phyloP scores from a whole-genome alignment of 2,888 invertebrate species.

The Eilema sororculum region DNA sequence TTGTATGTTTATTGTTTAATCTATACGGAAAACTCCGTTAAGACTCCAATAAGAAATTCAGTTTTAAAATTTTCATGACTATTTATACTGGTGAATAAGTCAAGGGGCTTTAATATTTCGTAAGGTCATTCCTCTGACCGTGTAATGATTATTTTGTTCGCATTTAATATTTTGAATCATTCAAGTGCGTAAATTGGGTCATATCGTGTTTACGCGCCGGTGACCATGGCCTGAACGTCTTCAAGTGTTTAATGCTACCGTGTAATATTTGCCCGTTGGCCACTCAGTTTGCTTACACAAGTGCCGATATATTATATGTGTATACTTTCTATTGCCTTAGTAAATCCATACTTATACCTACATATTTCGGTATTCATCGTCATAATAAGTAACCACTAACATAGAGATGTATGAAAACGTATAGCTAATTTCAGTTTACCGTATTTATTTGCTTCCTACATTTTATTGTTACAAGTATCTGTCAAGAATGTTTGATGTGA shows the following conservation, averaged over 20 bases:
- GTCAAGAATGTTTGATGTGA: neutral
- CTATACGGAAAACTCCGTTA: neutral
- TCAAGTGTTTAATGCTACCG: slow-evolving; percentile 53
- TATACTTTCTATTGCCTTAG: neutral
- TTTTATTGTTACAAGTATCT: neutral
- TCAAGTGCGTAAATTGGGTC: slow-evolving; percentile 52
- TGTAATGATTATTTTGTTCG: slow-evolving; percentile 28
- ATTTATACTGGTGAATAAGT: slow-evolving; percentile 7
- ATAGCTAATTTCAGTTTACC: neutral
- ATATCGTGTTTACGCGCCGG: slow-evolving; percentile 40
- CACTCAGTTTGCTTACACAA: slow-evolving; percentile 16
- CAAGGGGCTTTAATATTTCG: slow-evolving; percentile 1
- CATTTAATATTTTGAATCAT: slow-evolving; percentile 43
- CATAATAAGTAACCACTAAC: neutral
- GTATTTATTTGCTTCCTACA: neutral
- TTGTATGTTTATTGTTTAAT: neutral
- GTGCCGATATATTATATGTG: neutral
- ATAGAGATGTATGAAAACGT: neutral
- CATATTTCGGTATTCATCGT: neutral
- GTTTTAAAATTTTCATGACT: neutral
- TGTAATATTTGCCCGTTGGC: slow-evolving; percentile 45
- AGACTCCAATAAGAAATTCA: neutral
- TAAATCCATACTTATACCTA: neutral
- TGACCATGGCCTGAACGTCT: slow-evolving; percentile 54
- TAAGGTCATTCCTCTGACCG: slow-evolving; percentile 20